A percentile compares a stretch with the other conserved stretches of the same genome.
phyloP scores from a whole-genome alignment of 2,888 invertebrate species.

The Drosophila demipolita region DNA sequence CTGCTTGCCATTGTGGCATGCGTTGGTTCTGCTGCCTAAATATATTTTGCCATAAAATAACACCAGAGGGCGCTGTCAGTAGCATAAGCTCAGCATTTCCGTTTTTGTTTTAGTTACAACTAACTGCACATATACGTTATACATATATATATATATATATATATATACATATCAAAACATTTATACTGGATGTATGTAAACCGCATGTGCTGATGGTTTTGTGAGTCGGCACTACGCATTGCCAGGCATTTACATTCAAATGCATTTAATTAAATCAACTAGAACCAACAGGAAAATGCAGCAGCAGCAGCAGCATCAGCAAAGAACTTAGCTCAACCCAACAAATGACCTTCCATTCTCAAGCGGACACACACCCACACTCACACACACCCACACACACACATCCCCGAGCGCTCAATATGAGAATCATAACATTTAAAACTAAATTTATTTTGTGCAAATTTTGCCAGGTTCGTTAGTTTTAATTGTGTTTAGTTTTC shows the following conservation, averaged over 20 bases:
- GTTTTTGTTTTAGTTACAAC: constrained; percentile 73
- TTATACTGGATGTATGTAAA: constrained; percentile 53
- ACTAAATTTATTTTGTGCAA: constrained; percentile 78
- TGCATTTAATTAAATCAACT: constrained; percentile 82
- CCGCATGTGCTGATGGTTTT: constrained; percentile 65
- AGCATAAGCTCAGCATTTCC: constrained; percentile 72
- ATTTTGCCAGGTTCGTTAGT: constrained; percentile 81
- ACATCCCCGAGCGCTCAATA: constrained; percentile 30
- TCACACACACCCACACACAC: neutral
- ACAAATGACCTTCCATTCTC: constrained; percentile 38
- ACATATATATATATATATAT: constrained; percentile 13
- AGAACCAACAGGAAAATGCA: constrained; percentile 73
- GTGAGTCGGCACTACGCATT: constrained; percentile 62
- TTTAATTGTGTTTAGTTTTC: constrained; percentile 79
- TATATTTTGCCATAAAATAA: constrained; percentile 71
- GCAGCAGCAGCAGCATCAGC: constrained; percentile 58
- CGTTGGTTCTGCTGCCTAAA: constrained; percentile 29
- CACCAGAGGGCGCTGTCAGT: constrained; percentile 75
- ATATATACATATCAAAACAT: constrained; percentile 50
- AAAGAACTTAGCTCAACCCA: constrained; percentile 24
- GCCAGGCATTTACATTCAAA: constrained; percentile 79
- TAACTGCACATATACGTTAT: constrained; percentile 34
- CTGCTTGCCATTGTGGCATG: neutral
- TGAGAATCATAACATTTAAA: constrained; percentile 74
- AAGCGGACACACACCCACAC: constrained; percentile 6